These are phyloP conservation scores for Oriolus oriolus DNA, from an alignment of 2,113 vertebrate genomes.

Conservation along the genomic window DNA sequence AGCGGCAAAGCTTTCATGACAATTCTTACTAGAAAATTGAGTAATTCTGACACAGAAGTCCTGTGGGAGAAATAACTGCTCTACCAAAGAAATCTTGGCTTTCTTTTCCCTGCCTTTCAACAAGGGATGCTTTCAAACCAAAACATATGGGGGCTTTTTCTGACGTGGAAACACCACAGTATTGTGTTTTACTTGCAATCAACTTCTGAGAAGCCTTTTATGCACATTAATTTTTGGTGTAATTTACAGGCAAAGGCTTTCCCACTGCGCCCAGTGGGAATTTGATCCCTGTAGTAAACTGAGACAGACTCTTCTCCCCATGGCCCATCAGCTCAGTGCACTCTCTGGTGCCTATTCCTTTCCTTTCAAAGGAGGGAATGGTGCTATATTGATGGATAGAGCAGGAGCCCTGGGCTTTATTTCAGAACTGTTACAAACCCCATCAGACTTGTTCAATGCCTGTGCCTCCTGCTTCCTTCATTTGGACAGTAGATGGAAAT, in stretches of 20 bases:
- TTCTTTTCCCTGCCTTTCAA: not conserved
- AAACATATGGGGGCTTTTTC: not conserved
- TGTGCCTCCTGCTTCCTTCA: not conserved
- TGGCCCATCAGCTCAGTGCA: not conserved
- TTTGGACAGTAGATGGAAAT: not conserved
- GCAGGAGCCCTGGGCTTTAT: not conserved
- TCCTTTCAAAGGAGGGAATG: not conserved
- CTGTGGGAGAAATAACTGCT: not conserved
- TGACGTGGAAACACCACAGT: not conserved
- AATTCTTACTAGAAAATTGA: slow-evolving; percentile 22
- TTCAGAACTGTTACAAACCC: not conserved
- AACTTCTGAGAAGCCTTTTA: not conserved
- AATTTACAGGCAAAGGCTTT: slow-evolving; percentile 1
- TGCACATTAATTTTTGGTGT: not conserved
- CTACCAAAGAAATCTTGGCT: not conserved
- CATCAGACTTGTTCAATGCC: not conserved
- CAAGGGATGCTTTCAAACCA: not conserved
- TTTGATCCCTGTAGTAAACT: not conserved
- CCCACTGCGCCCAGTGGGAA: not conserved
- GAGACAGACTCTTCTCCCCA: not conserved
- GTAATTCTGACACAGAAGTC: not conserved
- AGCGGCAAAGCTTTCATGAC: not conserved
- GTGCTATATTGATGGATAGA: not conserved
- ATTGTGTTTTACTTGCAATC: not conserved
- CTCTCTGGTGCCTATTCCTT: not conserved